Evolutionary conservation across 1,140 invertebrate genomes (phyloP).

Genomic region (Ostrea denselamellosa): DNA sequence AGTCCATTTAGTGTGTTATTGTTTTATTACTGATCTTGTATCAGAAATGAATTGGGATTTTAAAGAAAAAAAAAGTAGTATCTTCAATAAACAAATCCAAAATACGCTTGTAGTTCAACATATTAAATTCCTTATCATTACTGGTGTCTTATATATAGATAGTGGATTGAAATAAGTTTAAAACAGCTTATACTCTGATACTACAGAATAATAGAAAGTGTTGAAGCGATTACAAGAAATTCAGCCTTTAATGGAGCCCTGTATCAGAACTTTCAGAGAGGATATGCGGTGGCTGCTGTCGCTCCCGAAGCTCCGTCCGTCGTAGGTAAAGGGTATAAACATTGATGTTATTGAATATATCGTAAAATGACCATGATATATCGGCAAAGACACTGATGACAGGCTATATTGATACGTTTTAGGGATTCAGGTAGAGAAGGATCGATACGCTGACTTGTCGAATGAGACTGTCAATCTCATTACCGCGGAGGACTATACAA

Average conservation of each 20-base stretch:
- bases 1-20: too few relatives aligned
- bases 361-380: neutral
- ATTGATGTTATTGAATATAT: neutral
- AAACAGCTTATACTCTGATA: neutral
- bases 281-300: neutral
- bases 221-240: neutral
- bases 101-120: too few relatives aligned
- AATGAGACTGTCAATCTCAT: neutral
- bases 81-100: too few relatives aligned
- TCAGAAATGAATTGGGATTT: too few relatives aligned
- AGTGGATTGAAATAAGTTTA: too few relatives aligned
- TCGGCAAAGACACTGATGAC: neutral
- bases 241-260: neutral
- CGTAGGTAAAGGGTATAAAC: neutral
- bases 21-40: too few relatives aligned
- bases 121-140: too few relatives aligned
- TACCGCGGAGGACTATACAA: neutral
- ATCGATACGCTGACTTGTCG: neutral
- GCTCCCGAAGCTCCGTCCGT: neutral
- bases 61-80: too few relatives aligned
- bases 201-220: neutral
- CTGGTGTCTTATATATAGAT: too few relatives aligned
- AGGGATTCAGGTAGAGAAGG: neutral
- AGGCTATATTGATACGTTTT: neutral
- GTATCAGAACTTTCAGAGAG: neutral